Base-by-base conservation (phyloP, 2,888 invertebrate genomes). In the Eucera pruinosa region DNA sequence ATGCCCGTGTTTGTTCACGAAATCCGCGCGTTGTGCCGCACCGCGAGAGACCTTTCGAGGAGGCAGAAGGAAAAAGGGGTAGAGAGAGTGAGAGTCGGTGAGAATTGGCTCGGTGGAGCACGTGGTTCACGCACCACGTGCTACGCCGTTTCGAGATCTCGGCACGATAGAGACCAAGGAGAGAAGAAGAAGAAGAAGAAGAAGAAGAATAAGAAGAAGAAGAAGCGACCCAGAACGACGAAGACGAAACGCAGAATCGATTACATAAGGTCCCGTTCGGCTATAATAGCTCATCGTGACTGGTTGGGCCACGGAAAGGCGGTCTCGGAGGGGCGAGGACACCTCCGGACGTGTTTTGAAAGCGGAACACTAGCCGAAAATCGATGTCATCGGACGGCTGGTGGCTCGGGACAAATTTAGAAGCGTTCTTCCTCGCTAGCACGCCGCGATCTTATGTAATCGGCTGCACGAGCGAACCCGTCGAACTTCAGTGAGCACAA, bases 221-320 rank as follows among this genome's bases (percentile, higher is more conserved):
- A 30, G 6, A 54, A 45, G 48, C 61, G 65, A 57, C 54, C 65
- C 39, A 52, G 62, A 64, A 50, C 62, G 27, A 64, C 52, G 58
- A 67, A 66, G 58, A 67, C 36, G 64, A 58, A 18, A 52, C 39
- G 66, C 30, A 30, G 68, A 65, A 67, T 67, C 68, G 65, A 73
- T 83, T 83, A 81, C 83, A 60, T 80, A 80, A 81, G 73, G 62
- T 57, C 48, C 55, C 62, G 70, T 48, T 45, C 43, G 76, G 74
- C 77, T 65, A 80, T 82, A 84, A 81, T 83, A 76, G 83, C 73
- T 76, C 78, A 76, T 83, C 70, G 68, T 57, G 73, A 78, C 80
- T 73, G 67, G 60, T 72, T 78, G 76, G 62, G 55, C 33, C 76
- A 52, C 61, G 61, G 48, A 64, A 82, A 27, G 70, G 43, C 61